Base-by-base conservation (phyloP, 2,797 vertebrate genomes). In the Geotrypetes seraphini region DNA sequence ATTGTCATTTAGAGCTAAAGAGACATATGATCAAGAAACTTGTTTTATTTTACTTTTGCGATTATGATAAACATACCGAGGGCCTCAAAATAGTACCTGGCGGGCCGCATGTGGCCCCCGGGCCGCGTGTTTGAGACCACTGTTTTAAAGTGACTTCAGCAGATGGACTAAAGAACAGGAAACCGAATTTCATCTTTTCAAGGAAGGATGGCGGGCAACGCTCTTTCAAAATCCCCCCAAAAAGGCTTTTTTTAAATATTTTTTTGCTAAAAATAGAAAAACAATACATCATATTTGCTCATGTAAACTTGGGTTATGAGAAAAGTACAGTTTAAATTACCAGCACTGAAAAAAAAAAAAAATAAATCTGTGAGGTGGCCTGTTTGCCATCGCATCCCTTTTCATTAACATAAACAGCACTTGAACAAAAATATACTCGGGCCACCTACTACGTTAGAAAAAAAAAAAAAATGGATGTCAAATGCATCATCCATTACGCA, bases 401-500 rank as follows among this genome's bases (percentile, higher is more conserved):
- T 83, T 74, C 83, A 82, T 79, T 76, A 85, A 91, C 85, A 85
- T 94, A 94, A 92, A 93, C 90, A 92, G 66, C 79, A 76, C 86
- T 88, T 77, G 61, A 91, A 88, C 69, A 73, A 90, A 96, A 94
- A 94, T 89, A 91, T 74, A 90, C 89, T 75, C 38, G n/a, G 91
- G 84, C 92, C 92, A 94, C 92, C 90, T 90, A 94, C 87, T 57
- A 72, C 78, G 89, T 62, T 29, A 32, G 73, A 40, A 74, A 71
- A 80, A 81, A 84, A 32, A 73, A 40, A 74, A 71, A 80, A 81
- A 84, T 63, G 55, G 66, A 74, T 49, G 73, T 65, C 60, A 69
- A n/a, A 4, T 10, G 18, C 12, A 15, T 4, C 5, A 11, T 21
- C n/a, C n/a, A n/a, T n/a, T n/a, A n/a, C n/a, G 13, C 14, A 19